These are phyloP conservation scores for Ianthella basta DNA, from an alignment of 37 sponge, comb jelly and placozoan species.

Conservation along the genomic window DNA sequence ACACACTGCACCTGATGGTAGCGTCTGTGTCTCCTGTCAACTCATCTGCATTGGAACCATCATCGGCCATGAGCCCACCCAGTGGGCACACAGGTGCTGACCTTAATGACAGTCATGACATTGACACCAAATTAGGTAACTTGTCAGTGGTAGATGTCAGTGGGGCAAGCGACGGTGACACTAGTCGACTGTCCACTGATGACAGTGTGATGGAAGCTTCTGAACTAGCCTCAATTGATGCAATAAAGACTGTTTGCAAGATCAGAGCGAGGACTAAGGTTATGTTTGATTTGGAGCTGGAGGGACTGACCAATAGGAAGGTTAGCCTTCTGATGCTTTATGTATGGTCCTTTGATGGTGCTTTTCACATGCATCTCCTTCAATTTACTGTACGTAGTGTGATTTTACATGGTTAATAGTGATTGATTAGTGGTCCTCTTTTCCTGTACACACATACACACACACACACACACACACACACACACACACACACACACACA, in stretches of 20 bases:
- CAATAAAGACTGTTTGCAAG: conserved; percentile 15
- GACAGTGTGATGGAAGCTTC: neutral
- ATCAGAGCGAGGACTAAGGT: conserved; percentile 47
- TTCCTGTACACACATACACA: conserved; percentile 6
- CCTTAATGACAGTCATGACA: neutral
- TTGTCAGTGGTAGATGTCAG: neutral
- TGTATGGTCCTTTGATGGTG: no score
- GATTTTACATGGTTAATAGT: no score
- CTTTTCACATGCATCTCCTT: no score
- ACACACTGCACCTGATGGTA: conserved; percentile 18
- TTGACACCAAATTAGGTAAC: neutral
- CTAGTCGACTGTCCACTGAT: neutral
- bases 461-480: conserved; percentile 2
- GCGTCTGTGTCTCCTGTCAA: neutral
- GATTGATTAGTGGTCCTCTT: no score
- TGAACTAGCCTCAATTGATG: no score
- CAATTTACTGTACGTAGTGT: no score
- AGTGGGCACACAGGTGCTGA: neutral
- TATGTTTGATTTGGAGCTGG: neutral
- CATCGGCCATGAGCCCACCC: neutral
- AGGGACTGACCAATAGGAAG: no score
- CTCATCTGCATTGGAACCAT: no score
- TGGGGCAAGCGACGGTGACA: neutral
- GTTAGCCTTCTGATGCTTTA: no score
- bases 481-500: no score